phyloP scores from a whole-genome alignment of 1,140 invertebrate genomes.

The Kradibia gibbosae region DNA sequence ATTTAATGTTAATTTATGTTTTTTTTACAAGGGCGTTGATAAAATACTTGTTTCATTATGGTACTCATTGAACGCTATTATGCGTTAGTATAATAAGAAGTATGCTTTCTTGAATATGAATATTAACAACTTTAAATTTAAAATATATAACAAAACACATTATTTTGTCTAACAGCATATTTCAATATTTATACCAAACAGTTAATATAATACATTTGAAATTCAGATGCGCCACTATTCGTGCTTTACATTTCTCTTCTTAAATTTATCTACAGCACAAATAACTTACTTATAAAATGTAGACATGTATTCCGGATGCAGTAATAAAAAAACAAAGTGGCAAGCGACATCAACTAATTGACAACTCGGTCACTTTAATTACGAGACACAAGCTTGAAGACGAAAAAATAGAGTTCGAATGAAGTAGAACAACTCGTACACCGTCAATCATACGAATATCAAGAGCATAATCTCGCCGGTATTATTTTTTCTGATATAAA shows the following conservation, averaged over 20 bases:
- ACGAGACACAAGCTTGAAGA: not conserved
- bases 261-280: not conserved
- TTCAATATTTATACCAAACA: not conserved
- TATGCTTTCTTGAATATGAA: not conserved
- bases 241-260: not conserved
- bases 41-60: not conserved
- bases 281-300: not conserved
- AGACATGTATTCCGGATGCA: not conserved
- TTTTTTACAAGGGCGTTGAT: not conserved
- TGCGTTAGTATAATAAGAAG: not conserved
- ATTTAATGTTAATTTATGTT: not conserved
- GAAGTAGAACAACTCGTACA: not conserved
- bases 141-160: conserved; percentile 4
- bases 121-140: not conserved
- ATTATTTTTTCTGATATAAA: not conserved
- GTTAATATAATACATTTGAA: not conserved
- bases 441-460: not conserved
- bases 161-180: not conserved
- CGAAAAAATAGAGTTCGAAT: not conserved
- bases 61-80: not conserved
- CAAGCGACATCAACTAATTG: not conserved
- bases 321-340: not conserved
- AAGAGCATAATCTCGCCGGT: not conserved
- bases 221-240: not conserved
- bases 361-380: not conserved